Evolutionary conservation across 2,797 vertebrate species (phyloP), one percentile per base, ranked within the genome.

Genomic region (Cephalopachus bancanus): DNA sequence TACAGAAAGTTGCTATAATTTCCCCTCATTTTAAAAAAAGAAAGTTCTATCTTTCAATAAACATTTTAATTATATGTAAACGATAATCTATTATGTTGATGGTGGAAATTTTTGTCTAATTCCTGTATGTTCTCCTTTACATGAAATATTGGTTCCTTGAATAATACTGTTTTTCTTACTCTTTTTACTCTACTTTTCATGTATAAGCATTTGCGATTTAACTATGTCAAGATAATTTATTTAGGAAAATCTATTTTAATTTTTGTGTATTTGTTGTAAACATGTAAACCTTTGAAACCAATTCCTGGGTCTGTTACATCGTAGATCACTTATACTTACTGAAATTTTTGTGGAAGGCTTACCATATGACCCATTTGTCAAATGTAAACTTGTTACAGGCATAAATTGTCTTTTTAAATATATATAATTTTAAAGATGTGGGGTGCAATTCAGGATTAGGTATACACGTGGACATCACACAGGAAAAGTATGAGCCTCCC

Each of bases 181-280:
- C 28, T 30, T 87, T 67, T 67, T 49, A 55, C 10, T 81, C 7
- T 81, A 15, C 11, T 80, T 89, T 62, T 85, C n/a, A 51, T 80
- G 92, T 76, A n/a, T 44, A 76, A 95, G 1, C 26, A 69, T 51
- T 59, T 60, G 17, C 44, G 67, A 71, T 26, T 64, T 87, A 4
- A 44, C 44, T 44, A 75, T 89, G 22, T 37, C 57, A 71, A 71
- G 75, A 15, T 10, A 30, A n/a, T 85, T 92, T 15, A 80, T 69
- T 51, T 92, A 19, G 33, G 49, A n/a, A 89, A 74, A 28, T 60
- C 60, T 72, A 65, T 93, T 80, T 94, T 60, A 75, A 53, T 75
- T 78, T 71, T 93, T 37, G 30, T 3, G 19, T 89, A 69, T 95
- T 83, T 90, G 20, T 74, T 59, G 1, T 64, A 72, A 91, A 69